Base-by-base conservation (phyloP, 1,140 invertebrate species). In the Dendrolimus punctatus region DNA sequence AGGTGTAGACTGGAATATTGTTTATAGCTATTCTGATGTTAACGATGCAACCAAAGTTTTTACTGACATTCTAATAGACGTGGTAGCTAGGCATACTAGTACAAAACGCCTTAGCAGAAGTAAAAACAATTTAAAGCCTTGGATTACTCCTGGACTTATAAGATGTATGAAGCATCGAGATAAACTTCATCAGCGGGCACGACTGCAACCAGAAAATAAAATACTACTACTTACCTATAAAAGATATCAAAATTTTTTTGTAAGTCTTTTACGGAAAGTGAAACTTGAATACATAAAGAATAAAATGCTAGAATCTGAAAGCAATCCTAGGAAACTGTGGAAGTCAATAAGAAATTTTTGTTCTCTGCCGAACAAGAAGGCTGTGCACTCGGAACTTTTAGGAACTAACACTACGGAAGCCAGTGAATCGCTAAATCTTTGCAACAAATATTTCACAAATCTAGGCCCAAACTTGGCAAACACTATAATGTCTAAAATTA, bases 281-380 rank as follows among this genome's bases (percentile, higher is more conserved):
- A 62, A 62, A 58, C 36, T 4, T 8, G 40, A 64, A 39, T 52
- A 57, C 43, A 56, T 65, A 40, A 41, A 53, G 41, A 39, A 45
- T 40, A 43, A 46, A 40, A 37, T 65, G 40, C 39, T 49, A 4
- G 39, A 45, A 42, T 58, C 54, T 8, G 50, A 44, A 42, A 40
- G 53, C 23, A 67, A 61, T 8, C 47, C 57, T 6, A 51, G 53
- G 39, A 58, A 60, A 40, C 48, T 67, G 6, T 67, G 65, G 62
- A 45, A 48, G 38, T 42, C 57, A 4, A 53, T 67, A 23, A 64
- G 53, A 57, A 8, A 51, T 8, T 50, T 67, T 5, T 68, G 65
- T 49, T 23, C 23, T 1, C 3, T 23, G 23, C 23, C 23, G 1
- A 3, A 23, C 23, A 23, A 23, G 3, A 23, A 23, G 23, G 23